Conservation (phyloP, 2,888 invertebrate species). For the Coenonympha arcania region DNA sequence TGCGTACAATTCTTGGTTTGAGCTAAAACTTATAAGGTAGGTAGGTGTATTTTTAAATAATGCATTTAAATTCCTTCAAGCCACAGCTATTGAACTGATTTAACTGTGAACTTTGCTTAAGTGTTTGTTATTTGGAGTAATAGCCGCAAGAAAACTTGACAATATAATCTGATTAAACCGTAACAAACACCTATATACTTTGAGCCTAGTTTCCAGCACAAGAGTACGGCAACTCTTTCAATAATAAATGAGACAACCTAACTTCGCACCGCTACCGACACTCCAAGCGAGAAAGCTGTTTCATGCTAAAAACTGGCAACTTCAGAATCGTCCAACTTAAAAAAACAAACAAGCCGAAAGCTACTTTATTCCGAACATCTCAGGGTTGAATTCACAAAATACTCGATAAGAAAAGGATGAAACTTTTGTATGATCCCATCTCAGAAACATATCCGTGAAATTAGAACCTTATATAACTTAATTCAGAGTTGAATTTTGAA, state of each 20-base stretch:
- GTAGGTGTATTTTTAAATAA: no score
- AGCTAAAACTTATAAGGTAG: no score
- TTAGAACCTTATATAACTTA: background rate
- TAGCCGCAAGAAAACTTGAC: background rate
- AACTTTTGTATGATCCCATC: background rate
- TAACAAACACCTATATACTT: conserved; percentile 16
- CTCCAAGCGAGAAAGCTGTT: conserved; percentile 38
- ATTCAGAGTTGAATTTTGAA: conserved; percentile 12
- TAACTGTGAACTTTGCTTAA: no score
- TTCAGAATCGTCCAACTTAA: conserved; percentile 45
- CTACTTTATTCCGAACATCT: conserved; percentile 26
- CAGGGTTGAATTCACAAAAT: conserved; percentile 16
- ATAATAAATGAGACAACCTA: conserved; percentile 72
- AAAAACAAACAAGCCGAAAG: conserved; percentile 29
- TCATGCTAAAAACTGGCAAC: conserved; percentile 42
- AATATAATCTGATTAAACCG: background rate
- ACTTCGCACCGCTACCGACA: conserved; percentile 55
- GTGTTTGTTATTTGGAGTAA: background rate
- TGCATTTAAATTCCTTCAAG: no score
- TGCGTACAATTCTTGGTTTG: no score
- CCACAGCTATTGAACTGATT: no score
- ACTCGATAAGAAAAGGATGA: background rate
- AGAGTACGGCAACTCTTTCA: conserved; percentile 55
- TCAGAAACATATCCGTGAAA: background rate
- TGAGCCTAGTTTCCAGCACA: conserved; percentile 24